These are phyloP conservation scores for Pseudochirops cupreus DNA, from an alignment of 2,797 vertebrate species.

Conservation along the genomic window DNA sequence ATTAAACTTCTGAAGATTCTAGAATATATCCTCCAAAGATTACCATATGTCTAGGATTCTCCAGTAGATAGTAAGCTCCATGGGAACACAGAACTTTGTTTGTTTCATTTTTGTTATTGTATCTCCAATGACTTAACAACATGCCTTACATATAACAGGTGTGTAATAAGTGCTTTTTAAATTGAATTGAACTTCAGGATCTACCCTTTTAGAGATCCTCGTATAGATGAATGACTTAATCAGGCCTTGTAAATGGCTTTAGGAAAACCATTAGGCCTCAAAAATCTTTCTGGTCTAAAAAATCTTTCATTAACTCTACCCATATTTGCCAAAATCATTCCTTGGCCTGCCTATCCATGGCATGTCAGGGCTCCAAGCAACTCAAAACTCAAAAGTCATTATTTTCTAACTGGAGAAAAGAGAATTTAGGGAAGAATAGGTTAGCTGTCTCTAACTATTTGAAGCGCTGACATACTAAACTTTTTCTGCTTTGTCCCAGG, in stretches of 20 bases:
- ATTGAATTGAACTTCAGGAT: background rate
- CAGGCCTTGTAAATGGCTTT: background rate
- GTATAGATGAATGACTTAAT: background rate
- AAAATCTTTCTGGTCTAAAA: background rate
- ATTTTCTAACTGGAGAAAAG: background rate
- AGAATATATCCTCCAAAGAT: background rate
- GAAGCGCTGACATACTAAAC: background rate
- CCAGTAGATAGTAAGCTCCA: background rate
- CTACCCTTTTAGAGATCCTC: background rate
- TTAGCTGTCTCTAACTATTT: background rate
- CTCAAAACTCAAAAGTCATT: background rate
- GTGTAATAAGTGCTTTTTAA: background rate
- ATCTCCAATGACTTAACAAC: background rate
- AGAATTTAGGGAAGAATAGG: background rate
- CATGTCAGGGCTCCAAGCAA: background rate
- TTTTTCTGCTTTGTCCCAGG: background rate
- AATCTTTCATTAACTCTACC: background rate
- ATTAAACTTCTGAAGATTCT: background rate
- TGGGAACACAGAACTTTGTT: too few species aligned
- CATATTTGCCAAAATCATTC: background rate
- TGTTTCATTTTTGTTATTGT: background rate
- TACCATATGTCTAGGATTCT: background rate
- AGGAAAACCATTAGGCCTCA: background rate
- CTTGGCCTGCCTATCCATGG: background rate
- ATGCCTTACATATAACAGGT: background rate